A percentile compares a stretch with the other conserved stretches of the same genome.
Evolutionary conservation across 2,797 vertebrate species (phyloP).

Genomic region (Brotula barbata): DNA sequence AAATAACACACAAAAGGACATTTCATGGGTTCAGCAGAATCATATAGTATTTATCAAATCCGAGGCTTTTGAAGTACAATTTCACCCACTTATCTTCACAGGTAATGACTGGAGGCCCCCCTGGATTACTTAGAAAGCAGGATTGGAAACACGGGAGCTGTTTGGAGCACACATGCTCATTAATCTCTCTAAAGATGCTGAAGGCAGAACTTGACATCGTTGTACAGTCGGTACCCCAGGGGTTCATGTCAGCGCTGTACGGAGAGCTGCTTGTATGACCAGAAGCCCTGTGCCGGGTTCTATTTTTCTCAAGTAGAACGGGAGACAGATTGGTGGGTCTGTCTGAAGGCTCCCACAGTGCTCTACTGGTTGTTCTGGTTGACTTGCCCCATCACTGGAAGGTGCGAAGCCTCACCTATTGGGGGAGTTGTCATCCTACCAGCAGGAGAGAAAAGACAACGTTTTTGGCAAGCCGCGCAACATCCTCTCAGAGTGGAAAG

Average conservation of each 20-base stretch:
- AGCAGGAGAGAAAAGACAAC: slow-evolving; percentile 59
- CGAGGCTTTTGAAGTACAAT: slow-evolving; percentile 57
- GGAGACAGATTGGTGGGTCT: slow-evolving; percentile 36
- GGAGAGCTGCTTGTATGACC: slow-evolving; percentile 47
- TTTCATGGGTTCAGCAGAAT: slow-evolving; percentile 41
- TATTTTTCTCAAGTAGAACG: slow-evolving; percentile 44
- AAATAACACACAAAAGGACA: slow-evolving; percentile 8
- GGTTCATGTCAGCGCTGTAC: slow-evolving; percentile 52
- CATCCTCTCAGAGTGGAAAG: slow-evolving; percentile 46
- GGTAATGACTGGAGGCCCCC: slow-evolving; percentile 65
- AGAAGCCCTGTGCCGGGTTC: slow-evolving; percentile 35
- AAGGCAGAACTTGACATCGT: slow-evolving; percentile 68
- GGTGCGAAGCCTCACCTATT: slow-evolving; percentile 67
- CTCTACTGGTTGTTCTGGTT: slow-evolving; percentile 56
- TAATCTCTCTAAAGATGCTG: slow-evolving; percentile 76
- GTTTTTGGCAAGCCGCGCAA: slow-evolving; percentile 62
- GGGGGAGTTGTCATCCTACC: slow-evolving; percentile 67
- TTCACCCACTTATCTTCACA: slow-evolving; percentile 64
- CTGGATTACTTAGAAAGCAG: slow-evolving; percentile 63
- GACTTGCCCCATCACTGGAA: slow-evolving; percentile 65
- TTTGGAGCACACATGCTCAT: slow-evolving; percentile 64
- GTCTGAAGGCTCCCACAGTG: slow-evolving; percentile 34
- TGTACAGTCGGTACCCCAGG: slow-evolving; percentile 51
- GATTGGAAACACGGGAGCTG: slow-evolving; percentile 60
- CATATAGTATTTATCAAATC: slow-evolving; percentile 53